phyloP scores from a whole-genome alignment of 2,113 vertebrate genomes.

The Noturus placidus region DNA sequence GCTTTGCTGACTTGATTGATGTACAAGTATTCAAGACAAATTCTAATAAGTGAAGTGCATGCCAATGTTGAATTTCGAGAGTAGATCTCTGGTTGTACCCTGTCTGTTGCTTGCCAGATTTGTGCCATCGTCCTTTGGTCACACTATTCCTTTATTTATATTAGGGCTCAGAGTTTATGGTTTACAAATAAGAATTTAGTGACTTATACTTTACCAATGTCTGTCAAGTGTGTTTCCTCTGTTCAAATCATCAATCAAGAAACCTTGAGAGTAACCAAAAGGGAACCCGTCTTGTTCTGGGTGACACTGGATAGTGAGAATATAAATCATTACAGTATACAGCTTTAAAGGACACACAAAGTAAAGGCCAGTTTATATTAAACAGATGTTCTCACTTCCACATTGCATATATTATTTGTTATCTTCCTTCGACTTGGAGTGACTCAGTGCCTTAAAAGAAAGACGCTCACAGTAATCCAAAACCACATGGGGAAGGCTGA shows the following conservation, averaged over 20 bases:
- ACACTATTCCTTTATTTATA: background rate
- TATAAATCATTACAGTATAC: background rate
- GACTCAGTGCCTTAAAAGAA: background rate
- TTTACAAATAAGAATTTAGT: background rate
- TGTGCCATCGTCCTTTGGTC: background rate
- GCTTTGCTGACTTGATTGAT: background rate
- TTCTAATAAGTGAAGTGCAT: background rate
- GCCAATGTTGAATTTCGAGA: background rate
- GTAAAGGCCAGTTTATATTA: background rate
- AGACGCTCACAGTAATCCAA: conserved; percentile 14
- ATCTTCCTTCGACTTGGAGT: background rate
- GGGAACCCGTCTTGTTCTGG: background rate
- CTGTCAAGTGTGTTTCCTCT: background rate
- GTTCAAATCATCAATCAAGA: background rate
- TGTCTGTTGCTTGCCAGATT: background rate
- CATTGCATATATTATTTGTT: conserved; percentile 17
- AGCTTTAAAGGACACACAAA: background rate
- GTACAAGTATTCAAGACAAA: background rate
- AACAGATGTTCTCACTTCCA: background rate
- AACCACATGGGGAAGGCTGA: conserved; percentile 27
- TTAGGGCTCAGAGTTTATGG: background rate
- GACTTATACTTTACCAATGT: background rate
- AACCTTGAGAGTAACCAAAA: background rate
- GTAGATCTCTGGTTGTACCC: background rate
- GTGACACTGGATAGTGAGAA: background rate